Percentiles rank a stretch among this genome's conserved stretches.
phyloP scores from a whole-genome alignment of 2,113 vertebrate genomes.

The Myxocyprinus asiaticus region DNA sequence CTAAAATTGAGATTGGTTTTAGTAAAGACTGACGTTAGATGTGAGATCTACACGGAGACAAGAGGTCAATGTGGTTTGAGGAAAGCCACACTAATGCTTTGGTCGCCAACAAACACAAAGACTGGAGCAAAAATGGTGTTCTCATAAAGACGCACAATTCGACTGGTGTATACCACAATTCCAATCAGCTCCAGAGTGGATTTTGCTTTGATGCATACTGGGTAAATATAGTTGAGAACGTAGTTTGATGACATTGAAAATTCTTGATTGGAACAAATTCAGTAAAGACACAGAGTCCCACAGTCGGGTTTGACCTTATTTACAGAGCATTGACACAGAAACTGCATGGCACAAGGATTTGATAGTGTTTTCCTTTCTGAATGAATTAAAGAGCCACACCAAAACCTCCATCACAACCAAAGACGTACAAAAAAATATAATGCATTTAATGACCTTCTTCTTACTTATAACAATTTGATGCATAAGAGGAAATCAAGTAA shows the following conservation, averaged over 20 bases:
- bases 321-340: background rate
- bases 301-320: background rate
- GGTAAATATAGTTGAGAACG: background rate
- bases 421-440: background rate
- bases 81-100: slow-evolving; percentile 8
- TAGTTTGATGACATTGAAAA: background rate
- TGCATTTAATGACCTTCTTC: background rate
- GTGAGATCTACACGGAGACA: background rate
- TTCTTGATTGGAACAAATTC: background rate
- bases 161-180: background rate
- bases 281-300: background rate
- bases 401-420: background rate
- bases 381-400: background rate
- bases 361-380: background rate
- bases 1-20: background rate
- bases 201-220: background rate
- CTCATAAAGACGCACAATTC: background rate
- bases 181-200: background rate
- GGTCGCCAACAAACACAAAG: slow-evolving; percentile 26
- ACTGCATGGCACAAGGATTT: background rate
- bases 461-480: background rate
- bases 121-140: background rate
- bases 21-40: background rate
- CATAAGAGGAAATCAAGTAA: background rate
- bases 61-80: slow-evolving; percentile 22